Evolutionary conservation across 2,797 vertebrate species (phyloP).

Genomic region (Microchirus variegatus): DNA sequence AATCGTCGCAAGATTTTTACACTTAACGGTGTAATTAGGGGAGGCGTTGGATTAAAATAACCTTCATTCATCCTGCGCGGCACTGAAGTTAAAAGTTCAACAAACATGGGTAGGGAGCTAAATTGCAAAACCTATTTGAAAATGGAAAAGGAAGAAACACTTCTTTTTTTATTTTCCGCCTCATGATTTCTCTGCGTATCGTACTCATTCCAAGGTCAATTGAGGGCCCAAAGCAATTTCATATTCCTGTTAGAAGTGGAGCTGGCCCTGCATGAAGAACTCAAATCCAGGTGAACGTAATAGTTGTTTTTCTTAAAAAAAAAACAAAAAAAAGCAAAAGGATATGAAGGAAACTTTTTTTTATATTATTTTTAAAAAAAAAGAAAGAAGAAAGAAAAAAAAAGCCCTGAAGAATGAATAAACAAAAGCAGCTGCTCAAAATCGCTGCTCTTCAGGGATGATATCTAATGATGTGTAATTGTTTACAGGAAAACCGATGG

Average conservation of each 20-base stretch:
- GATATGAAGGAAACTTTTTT: constrained; percentile 1
- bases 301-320: no score
- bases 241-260: constrained; percentile 26
- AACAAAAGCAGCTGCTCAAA: constrained; percentile 44
- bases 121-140: constrained; percentile 29
- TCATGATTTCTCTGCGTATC: constrained; percentile 27
- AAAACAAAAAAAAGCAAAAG: background rate
- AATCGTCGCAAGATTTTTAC: background rate
- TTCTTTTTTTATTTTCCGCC: constrained; percentile 14
- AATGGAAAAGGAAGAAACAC: constrained; percentile 7
- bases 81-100: constrained; percentile 14
- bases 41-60: background rate
- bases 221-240: constrained; percentile 45
- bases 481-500: constrained; percentile 51
- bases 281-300: constrained; percentile 16
- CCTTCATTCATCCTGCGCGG: background rate
- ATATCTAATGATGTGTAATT: constrained; percentile 49
- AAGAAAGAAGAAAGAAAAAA: background rate
- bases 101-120: background rate
- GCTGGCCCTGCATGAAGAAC: constrained; percentile 21
- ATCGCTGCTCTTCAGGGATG: constrained; percentile 41
- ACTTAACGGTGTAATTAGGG: background rate
- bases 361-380: constrained; percentile 6
- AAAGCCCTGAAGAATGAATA: constrained; percentile 24
- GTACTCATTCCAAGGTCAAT: constrained; percentile 42